phyloP scores from a whole-genome alignment of 2,113 vertebrate species.

The Tupaia tana region DNA sequence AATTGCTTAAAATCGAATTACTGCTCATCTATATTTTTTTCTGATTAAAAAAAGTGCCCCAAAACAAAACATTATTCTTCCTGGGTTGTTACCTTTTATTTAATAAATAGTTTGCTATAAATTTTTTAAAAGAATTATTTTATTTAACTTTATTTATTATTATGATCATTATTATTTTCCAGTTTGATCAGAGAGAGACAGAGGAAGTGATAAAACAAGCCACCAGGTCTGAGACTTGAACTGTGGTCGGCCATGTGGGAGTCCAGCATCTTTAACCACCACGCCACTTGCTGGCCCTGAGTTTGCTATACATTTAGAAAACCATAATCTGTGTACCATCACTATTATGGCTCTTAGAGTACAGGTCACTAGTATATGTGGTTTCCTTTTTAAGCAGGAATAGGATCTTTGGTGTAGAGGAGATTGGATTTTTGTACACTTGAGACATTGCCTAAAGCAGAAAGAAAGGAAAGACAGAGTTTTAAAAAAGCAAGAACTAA shows the following conservation, averaged over 20 bases:
- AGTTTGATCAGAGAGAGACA: no score
- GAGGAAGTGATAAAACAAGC: no score
- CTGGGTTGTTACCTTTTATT: background rate
- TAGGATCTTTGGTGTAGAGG: background rate
- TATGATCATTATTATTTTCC: no score
- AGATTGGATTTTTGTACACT: background rate
- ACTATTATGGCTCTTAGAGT: background rate
- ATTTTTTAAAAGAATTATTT: no score
- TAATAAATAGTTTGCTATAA: background rate
- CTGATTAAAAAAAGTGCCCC: background rate
- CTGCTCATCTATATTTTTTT: background rate
- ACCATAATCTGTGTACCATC: background rate
- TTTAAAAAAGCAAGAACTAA: background rate
- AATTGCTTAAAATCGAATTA: slow-evolving; percentile 25
- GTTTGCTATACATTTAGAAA: background rate
- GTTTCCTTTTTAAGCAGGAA: slow-evolving; percentile 19
- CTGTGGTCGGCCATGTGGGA: no score
- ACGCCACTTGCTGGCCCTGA: no score
- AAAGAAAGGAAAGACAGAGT: background rate
- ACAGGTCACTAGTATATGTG: background rate
- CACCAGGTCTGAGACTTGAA: no score
- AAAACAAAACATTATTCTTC: background rate
- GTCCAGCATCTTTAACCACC: no score
- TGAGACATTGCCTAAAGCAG: background rate
- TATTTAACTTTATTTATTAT: no score